phyloP scores from a whole-genome alignment of 2,888 invertebrate genomes.

The Cyclophora punctaria region DNA sequence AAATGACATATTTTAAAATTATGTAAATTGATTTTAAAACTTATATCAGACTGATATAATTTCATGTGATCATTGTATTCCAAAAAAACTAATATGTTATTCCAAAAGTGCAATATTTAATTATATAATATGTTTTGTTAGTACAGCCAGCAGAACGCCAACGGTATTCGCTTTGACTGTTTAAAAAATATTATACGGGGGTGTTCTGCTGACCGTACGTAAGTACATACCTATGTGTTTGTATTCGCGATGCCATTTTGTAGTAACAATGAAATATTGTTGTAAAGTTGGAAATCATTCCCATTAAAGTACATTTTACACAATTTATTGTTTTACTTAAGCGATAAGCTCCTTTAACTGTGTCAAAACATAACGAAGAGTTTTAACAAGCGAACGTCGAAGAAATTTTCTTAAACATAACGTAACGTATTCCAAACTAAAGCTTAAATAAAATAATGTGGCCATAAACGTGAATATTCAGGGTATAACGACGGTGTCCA shows the following conservation, averaged over 20 bases:
- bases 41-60: too few species aligned
- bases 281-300: slow-evolving; percentile 63
- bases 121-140: slow-evolving; percentile 1
- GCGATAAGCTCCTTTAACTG: too few species aligned
- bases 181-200: neutral
- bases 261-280: slow-evolving; percentile 43
- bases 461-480: neutral
- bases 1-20: too few species aligned
- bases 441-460: too few species aligned
- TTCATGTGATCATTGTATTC: slow-evolving; percentile 4
- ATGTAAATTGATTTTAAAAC: too few species aligned
- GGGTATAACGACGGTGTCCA: slow-evolving; percentile 17
- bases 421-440: too few species aligned
- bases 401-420: too few species aligned
- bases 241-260: slow-evolving; percentile 33
- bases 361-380: too few species aligned
- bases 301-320: slow-evolving; percentile 72
- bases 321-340: slow-evolving; percentile 36
- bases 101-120: slow-evolving; percentile 8
- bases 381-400: too few species aligned
- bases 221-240: neutral
- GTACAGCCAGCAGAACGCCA: slow-evolving; percentile 2
- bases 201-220: slow-evolving; percentile 7
- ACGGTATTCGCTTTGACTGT: neutral
- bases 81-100: slow-evolving; percentile 3